These are phyloP conservation scores for Zaprionus bogoriensis DNA, from an alignment of 2,888 invertebrate genomes.

Conservation along the genomic window DNA sequence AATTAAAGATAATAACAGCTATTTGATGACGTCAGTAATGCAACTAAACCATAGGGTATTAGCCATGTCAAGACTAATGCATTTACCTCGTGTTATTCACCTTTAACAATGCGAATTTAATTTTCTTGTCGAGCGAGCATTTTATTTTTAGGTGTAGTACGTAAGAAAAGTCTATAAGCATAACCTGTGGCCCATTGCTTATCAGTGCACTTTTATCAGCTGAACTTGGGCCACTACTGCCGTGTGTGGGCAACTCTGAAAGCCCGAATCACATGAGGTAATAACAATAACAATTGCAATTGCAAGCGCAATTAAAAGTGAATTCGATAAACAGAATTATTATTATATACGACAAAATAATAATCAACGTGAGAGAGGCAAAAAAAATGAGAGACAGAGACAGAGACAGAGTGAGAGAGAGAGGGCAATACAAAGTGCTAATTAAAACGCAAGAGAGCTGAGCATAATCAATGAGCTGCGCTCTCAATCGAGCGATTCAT, in stretches of 20 bases:
- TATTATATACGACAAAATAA: constrained; percentile 5
- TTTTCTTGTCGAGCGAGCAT: too few species aligned
- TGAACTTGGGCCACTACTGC: neutral
- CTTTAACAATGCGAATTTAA: neutral
- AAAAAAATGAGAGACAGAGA: neutral
- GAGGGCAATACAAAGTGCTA: constrained; percentile 23
- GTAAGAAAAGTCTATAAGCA: too few species aligned
- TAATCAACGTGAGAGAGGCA: constrained; percentile 14
- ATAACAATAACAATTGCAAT: constrained; percentile 31
- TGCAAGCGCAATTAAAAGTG: constrained; percentile 32
- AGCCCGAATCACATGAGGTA: constrained; percentile 6
- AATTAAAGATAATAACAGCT: neutral
- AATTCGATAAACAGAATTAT: constrained; percentile 24
- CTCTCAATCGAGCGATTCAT: neutral
- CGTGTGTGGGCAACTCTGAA: neutral
- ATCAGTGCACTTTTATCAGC: constrained; percentile 32
- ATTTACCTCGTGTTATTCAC: neutral
- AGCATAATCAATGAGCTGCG: constrained; percentile 17
- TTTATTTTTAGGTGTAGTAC: too few species aligned
- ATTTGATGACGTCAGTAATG: too few species aligned
- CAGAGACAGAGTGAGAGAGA: neutral
- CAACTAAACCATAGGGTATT: neutral
- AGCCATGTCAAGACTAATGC: neutral
- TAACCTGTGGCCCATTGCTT: constrained; percentile 4
- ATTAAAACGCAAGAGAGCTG: constrained; percentile 32